Conservation (phyloP, 2,888 invertebrate genomes). For the Apoderus coryli region DNA sequence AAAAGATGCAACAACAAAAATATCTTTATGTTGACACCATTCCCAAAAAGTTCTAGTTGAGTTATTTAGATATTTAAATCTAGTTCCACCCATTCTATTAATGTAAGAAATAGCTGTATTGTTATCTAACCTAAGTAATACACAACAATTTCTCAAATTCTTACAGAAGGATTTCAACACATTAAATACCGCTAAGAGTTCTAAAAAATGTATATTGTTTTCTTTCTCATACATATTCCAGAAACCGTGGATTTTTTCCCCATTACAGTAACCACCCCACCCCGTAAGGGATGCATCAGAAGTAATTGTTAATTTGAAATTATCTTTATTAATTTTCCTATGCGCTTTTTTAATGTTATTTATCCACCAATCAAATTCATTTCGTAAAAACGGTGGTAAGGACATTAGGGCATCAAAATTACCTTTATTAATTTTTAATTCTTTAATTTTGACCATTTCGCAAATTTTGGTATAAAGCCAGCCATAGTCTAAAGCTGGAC, state of each 20-base stretch:
- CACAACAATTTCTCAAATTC: not conserved
- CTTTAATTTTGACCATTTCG: constrained; percentile 1
- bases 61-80: not conserved
- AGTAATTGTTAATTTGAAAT: no score
- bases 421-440: not conserved
- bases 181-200: not conserved
- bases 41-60: not conserved
- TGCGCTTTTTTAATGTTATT: constrained; percentile 1
- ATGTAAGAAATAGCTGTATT: constrained; percentile 2
- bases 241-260: no score
- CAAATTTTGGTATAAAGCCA: not conserved
- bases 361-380: constrained; percentile 8
- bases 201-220: no score
- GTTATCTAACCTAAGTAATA: constrained; percentile 1
- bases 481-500: constrained; percentile 8
- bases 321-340: no score
- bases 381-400: not conserved
- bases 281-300: no score
- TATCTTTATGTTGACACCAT: not conserved
- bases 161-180: not conserved
- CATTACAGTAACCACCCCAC: no score
- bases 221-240: no score
- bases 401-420: constrained; percentile 1
- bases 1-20: constrained; percentile 3
- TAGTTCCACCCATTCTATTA: not conserved